Conservation (phyloP, 1,140 invertebrate species). For the Drosophila nannoptera region DNA sequence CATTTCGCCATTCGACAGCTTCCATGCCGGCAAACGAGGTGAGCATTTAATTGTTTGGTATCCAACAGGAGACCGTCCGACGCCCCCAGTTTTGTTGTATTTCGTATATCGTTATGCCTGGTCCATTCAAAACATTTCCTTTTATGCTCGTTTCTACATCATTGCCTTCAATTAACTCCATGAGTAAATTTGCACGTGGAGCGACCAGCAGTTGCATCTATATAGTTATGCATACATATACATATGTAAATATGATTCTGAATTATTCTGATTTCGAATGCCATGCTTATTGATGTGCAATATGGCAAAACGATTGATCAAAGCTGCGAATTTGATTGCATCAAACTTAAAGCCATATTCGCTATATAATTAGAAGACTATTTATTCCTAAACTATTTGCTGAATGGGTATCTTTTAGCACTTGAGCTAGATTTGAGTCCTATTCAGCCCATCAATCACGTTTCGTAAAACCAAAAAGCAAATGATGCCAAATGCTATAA, state of each 20-base stretch:
- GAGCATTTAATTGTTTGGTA: conserved; percentile 46
- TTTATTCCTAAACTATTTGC: too few species aligned
- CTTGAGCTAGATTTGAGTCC: too few species aligned
- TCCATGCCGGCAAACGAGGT: conserved; percentile 95
- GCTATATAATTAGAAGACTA: too few species aligned
- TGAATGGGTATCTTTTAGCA: too few species aligned
- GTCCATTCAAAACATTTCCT: neutral
- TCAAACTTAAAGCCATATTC: too few species aligned
- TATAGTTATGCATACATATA: too few species aligned
- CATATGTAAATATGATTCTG: too few species aligned
- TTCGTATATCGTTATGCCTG: neutral
- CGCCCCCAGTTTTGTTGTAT: conserved; percentile 15
- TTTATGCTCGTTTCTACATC: conserved; percentile 22
- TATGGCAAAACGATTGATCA: too few species aligned
- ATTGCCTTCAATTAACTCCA: conserved; percentile 40
- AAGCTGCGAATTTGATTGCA: too few species aligned
- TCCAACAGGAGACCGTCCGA: neutral
- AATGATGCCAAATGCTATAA: conserved; percentile 18
- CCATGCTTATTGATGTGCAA: too few species aligned
- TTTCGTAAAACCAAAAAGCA: conserved; percentile 3
- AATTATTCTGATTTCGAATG: too few species aligned
- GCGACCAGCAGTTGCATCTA: conserved; percentile 6
- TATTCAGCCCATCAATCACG: too few species aligned
- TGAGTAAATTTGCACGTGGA: conserved; percentile 51
- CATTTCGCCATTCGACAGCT: conserved; percentile 93